phyloP scores from a whole-genome alignment of 2,888 invertebrate species.

The Mythimna ferrago region DNA sequence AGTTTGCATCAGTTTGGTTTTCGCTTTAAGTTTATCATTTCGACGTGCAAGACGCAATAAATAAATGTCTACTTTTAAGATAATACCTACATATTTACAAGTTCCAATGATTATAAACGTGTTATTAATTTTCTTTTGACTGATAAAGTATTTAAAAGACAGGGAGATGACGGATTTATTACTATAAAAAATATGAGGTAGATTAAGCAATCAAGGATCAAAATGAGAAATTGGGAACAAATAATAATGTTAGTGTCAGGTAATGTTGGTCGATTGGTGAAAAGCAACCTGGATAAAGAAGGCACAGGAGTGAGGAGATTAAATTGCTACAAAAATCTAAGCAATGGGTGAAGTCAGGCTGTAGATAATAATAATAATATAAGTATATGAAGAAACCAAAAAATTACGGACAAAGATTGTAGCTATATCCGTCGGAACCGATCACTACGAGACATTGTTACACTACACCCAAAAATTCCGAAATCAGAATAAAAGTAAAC shows the following conservation, averaged over 20 bases:
- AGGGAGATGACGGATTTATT: constrained; percentile 19
- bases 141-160: constrained; percentile 37
- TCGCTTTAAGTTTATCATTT: constrained; percentile 24
- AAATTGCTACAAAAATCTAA: not conserved
- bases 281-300: not conserved
- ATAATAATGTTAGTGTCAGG: not conserved
- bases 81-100: constrained; percentile 31
- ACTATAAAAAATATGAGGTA: not conserved
- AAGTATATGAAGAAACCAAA: not conserved
- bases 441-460: constrained; percentile 13
- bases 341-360: not conserved
- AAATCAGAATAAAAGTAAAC: constrained; percentile 45
- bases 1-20: not conserved
- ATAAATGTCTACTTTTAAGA: constrained; percentile 36
- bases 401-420: not conserved
- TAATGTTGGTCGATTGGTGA: not conserved
- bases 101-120: constrained; percentile 31
- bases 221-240: not conserved
- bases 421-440: not conserved
- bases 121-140: constrained; percentile 22
- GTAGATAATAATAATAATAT: not conserved
- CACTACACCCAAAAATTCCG: constrained; percentile 6
- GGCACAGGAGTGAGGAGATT: not conserved
- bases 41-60: constrained; percentile 30
- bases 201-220: not conserved